Base-by-base conservation (phyloP, 2,888 invertebrate species). In the Agonum fuliginosum region DNA sequence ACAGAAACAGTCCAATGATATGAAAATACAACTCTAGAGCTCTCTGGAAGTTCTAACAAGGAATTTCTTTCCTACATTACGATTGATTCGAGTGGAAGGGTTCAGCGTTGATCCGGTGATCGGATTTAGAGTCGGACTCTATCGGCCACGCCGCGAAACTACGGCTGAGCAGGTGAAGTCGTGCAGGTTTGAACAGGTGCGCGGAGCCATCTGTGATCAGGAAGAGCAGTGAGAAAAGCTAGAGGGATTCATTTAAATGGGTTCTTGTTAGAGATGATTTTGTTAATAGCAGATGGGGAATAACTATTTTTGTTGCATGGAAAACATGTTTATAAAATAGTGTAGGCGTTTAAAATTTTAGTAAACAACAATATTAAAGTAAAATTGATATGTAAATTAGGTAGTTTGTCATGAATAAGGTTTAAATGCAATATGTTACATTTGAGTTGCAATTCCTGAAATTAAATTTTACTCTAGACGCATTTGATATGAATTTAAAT, bases 121-220 rank as follows among this genome's bases (percentile, higher is more conserved):
- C 22, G 46, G 14, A 20, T 65, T 43, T 43, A 8, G 73, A 74
- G 74, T 74, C 74, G 41, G 62, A 43, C 46, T 74, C 74, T 74
- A 46, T 74, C 46, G 74, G 74, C 24, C 22, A 30, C 24, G 17
- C 17, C 41, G 46, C 62, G 51, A 62, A 74, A 30, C 41, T 58
- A 10, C 8, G 62, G 12, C 74, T n/a, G n/a, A n/a, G n/a, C n/a
- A n/a, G n/a, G n/a, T n/a, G n/a, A n/a, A n/a, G n/a, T n/a, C n/a
- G n/a, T n/a, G n/a, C n/a, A n/a, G 24, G 51, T 71, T 71, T 51
- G 34, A 71, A 71, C 74, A 74, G 74, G 74, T 74, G 74, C 22
- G 6, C 12, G 30, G 74, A 65, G 74, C 74, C 74, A 74, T 74
- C 74, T 74, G 43, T 74, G 74, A 74, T 27, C 43, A 19, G 34